Conservation (phyloP, 2,797 vertebrate species). For the Galagoides demidoff region DNA sequence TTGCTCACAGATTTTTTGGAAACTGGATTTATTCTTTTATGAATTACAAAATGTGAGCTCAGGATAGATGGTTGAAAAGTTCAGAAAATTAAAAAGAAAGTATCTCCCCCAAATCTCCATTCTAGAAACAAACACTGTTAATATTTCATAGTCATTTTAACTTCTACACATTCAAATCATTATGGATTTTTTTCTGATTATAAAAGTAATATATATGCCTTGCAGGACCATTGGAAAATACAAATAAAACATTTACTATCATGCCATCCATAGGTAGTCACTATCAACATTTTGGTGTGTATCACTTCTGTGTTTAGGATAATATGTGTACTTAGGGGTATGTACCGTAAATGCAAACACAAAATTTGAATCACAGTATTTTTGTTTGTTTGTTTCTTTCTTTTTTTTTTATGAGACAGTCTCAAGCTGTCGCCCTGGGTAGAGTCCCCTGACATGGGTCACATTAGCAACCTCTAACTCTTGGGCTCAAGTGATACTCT, state of each 20-base stretch:
- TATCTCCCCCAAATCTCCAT: background rate
- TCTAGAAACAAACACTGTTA: background rate
- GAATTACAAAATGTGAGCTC: background rate
- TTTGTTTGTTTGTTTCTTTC: background rate
- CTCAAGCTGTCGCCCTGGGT: too few relatives aligned
- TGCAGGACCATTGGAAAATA: background rate
- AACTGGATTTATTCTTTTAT: background rate
- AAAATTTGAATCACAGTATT: background rate
- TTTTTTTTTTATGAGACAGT: too few relatives aligned
- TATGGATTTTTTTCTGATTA: background rate
- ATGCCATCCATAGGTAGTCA: background rate
- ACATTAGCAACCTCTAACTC: too few relatives aligned
- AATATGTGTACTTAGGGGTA: background rate
- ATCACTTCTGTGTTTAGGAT: background rate
- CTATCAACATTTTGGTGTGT: background rate
- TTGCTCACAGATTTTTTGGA: conserved; percentile 39
- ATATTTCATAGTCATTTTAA: conserved; percentile 17
- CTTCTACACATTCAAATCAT: background rate
- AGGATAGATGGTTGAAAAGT: background rate
- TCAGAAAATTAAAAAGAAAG: conserved; percentile 39
- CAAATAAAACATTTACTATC: conserved; percentile 28
- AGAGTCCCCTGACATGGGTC: too few relatives aligned
- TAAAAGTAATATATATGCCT: conserved; percentile 1
- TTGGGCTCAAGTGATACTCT: too few relatives aligned
- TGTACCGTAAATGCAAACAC: background rate